Evolutionary conservation across 1,140 invertebrate genomes (phyloP), one percentile per base, ranked within the genome.

Genomic region (Mylabris phalerata): DNA sequence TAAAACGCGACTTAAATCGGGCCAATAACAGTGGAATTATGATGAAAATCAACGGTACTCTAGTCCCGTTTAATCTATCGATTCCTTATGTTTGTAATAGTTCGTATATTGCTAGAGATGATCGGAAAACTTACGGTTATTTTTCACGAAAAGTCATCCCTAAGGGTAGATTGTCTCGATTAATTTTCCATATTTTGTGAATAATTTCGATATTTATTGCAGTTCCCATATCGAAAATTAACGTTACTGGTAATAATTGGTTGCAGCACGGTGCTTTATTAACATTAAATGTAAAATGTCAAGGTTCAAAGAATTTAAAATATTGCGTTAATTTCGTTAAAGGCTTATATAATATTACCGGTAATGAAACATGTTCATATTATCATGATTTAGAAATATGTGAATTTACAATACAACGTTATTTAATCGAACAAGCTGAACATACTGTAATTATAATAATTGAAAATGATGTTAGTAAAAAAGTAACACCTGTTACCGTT

Each of bases 261-360:
- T 77, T 92, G 10, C 82, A 90, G 64, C 84, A 88, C 46, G 89
- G 87, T 46, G 86, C 90, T 52, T 74, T 90, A 45, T 68, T 91
- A n/a, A 79, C 81, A 49, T 69, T 93, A 4, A 77, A 83, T 61
- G 77, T 90, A 1, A 80, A 79, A 38, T 92, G 87, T 64, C 81
- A 82, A 42, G 90, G 89, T 0, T 84, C 87, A 0, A 76, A 80
- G 4, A 84, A 85, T 0, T 88, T 88, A 62, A 57, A 76, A 24
- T 84, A 85, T 67, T 90, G 88, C 68, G 75, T 83, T 32, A 62
- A 79, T 40, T 82, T 83, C 59, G 75, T 78, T 63, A 52, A 69
- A 62, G 89, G 87, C 0, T 78, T 81, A 11, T 89, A 91, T 65
- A 92, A 91, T 70, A 71, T 83, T 0, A 91, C 88, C 1, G 88